Evolutionary conservation across 2,888 invertebrate genomes (phyloP).

Genomic region (Clusia tigrina): DNA sequence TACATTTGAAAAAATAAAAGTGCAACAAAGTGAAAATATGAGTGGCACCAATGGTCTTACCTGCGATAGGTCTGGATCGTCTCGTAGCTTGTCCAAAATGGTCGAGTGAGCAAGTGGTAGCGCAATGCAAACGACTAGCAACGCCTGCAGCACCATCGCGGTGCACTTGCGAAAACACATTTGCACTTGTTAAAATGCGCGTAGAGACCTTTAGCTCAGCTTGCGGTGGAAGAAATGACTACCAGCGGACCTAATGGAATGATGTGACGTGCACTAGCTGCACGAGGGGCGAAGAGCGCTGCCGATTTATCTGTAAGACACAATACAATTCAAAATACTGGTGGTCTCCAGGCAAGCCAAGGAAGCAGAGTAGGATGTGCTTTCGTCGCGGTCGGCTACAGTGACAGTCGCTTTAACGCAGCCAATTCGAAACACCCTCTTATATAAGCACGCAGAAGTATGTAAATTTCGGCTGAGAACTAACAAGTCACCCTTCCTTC

Average conservation of each 20-base stretch:
- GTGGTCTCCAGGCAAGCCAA: neutral
- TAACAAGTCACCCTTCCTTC: neutral
- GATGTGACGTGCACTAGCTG: too few species aligned
- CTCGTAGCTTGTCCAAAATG: slow-evolving; percentile 71
- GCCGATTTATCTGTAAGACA: slow-evolving; percentile 7
- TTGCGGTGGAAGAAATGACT: neutral
- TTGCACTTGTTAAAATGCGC: slow-evolving; percentile 13
- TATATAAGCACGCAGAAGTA: neutral
- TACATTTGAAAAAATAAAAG: slow-evolving; percentile 12
- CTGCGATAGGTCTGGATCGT: slow-evolving; percentile 75
- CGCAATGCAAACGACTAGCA: slow-evolving; percentile 27
- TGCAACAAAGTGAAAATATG: slow-evolving; percentile 13
- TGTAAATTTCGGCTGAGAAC: neutral
- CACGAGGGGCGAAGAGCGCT: too few species aligned
- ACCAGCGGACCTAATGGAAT: too few species aligned
- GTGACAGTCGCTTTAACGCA: neutral
- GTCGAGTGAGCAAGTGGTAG: slow-evolving; percentile 58
- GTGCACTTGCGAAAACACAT: slow-evolving; percentile 9
- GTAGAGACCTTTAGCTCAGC: too few species aligned
- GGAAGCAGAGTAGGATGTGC: neutral
- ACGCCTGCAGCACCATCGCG: slow-evolving; percentile 18
- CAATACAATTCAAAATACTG: too few species aligned
- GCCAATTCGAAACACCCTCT: neutral
- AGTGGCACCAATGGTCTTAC: slow-evolving; percentile 64
- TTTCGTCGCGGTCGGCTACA: neutral